Conservation (phyloP, 2,888 invertebrate genomes). For the Phengaris alcon region DNA sequence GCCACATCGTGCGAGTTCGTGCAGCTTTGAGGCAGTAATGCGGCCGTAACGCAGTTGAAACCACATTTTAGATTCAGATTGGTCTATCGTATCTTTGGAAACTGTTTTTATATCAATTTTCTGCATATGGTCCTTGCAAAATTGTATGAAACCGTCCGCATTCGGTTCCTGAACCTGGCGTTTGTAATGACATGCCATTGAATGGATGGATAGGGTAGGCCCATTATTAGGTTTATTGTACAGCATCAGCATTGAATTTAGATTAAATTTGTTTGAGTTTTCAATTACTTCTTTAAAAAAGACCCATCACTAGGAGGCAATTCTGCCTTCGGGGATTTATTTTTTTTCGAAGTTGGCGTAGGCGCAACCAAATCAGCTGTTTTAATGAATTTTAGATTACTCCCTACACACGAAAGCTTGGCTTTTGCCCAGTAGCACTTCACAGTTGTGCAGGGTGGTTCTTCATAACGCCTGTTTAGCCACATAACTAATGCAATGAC, state of each 20-base stretch:
- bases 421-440: not conserved
- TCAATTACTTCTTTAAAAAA: not conserved
- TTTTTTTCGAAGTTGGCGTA: not conserved
- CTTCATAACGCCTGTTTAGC: not conserved
- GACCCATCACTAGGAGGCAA: not conserved
- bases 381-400: constrained; percentile 16
- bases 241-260: not conserved
- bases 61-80: constrained; percentile 18
- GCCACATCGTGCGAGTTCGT: not conserved
- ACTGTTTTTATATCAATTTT: constrained; percentile 9
- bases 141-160: constrained; percentile 5
- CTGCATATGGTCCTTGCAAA: not conserved
- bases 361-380: constrained; percentile 6
- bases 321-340: not conserved
- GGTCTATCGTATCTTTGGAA: constrained; percentile 11
- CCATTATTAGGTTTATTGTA: not conserved
- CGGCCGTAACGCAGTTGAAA: constrained; percentile 18
- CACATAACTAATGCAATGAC: not conserved
- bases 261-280: not conserved
- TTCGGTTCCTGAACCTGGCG: not conserved
- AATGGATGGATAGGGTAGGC: constrained; percentile 1
- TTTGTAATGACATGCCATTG: not conserved
- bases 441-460: not conserved
- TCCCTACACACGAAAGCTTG: not conserved
- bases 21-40: constrained; percentile 20